phyloP scores from a whole-genome alignment of 2,113 vertebrate species.

The Mesocricetus auratus region DNA sequence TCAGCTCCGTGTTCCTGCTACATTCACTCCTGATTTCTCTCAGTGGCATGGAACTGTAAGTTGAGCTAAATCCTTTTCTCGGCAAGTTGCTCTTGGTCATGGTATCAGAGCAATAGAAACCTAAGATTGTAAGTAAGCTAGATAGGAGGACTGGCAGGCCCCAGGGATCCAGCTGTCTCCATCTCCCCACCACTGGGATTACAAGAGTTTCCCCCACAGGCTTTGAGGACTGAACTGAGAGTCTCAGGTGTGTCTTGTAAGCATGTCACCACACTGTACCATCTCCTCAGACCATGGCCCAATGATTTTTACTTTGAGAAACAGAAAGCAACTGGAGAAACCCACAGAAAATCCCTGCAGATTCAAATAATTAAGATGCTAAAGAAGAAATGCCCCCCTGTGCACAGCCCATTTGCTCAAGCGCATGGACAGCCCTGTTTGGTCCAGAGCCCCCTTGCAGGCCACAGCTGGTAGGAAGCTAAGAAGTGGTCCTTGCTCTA shows the following conservation, averaged over 20 bases:
- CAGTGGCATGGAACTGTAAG: background rate
- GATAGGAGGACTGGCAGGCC: background rate
- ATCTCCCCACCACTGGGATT: background rate
- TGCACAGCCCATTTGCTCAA: background rate
- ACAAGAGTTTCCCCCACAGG: too few species aligned
- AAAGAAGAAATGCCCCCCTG: background rate
- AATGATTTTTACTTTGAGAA: conserved; percentile 17
- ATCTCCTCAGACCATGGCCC: background rate
- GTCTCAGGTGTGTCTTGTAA: background rate
- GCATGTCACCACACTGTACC: too few species aligned
- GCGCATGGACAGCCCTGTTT: background rate
- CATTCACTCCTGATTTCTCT: background rate
- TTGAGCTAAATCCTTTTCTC: background rate
- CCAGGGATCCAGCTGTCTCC: background rate
- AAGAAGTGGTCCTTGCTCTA: background rate
- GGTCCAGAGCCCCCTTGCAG: background rate
- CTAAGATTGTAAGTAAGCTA: background rate
- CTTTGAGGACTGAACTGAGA: background rate
- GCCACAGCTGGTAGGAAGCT: background rate
- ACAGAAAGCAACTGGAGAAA: background rate
- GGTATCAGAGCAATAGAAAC: background rate
- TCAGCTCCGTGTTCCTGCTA: background rate
- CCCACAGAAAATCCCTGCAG: background rate
- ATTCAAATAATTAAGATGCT: background rate
- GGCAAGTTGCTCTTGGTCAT: background rate